Conservation (phyloP, 2,888 invertebrate species). For the Coecobrya sp. region DNA sequence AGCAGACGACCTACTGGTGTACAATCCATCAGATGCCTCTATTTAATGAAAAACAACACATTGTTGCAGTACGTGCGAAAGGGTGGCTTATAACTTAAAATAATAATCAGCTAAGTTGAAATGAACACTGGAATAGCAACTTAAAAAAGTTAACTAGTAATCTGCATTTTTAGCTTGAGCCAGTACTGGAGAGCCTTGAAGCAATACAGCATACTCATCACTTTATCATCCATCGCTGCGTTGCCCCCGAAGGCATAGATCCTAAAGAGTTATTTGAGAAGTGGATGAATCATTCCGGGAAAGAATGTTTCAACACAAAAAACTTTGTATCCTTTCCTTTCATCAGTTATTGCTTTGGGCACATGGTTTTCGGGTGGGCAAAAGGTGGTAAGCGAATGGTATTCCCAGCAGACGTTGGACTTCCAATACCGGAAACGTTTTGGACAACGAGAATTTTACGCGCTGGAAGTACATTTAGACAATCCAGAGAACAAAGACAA, state of each 20-base stretch:
- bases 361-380: not conserved
- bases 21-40: constrained; percentile 94
- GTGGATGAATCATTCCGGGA: not conserved
- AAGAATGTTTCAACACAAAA: constrained; percentile 47
- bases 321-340: no score
- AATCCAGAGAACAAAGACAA: constrained; percentile 88
- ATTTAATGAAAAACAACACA: constrained; percentile 91
- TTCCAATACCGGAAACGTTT: not conserved
- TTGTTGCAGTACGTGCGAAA: constrained; percentile 92
- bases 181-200: no score
- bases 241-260: no score
- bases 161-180: no score
- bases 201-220: no score
- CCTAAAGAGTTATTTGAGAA: no score
- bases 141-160: no score
- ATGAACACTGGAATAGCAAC: no score
- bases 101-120: no score
- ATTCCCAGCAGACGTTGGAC: not conserved
- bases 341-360: no score
- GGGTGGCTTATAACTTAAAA: no score
- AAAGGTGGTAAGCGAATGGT: not conserved
- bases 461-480: constrained; percentile 95
- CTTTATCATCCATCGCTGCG: no score
- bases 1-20: constrained; percentile 92
- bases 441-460: constrained; percentile 89